Evolutionary conservation across 2,888 invertebrate species (phyloP), one percentile per base, ranked within the genome.

Genomic region (Ophion ellenae): DNA sequence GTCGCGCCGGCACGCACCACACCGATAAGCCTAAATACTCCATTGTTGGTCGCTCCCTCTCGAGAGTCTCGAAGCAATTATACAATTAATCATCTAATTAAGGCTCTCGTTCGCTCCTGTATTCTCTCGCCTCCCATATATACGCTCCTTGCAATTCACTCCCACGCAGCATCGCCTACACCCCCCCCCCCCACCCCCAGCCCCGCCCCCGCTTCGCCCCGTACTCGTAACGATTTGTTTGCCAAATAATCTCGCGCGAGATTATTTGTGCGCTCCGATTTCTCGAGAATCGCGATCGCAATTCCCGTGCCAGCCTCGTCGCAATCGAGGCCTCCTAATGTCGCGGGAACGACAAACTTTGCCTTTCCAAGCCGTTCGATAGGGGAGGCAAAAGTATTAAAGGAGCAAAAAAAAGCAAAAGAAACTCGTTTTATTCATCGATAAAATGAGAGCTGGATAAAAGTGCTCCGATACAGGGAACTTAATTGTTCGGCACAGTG

Each of bases 31-130:
- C 86, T 53, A 84, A 81, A 81, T 80, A 83, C 71, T 87, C 89
- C 86, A 88, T 90, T 90, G 90, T 90, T 90, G 83, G 81, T 71
- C 45, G 24, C 53, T 74, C 24, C 67, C 66, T 76, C 63, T 74
- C 84, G 85, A 81, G 85, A 69, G 80, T 71, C 82, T 85, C 86
- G 80, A 67, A 82, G 87, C 89, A 90, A 92, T 92, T 90, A 88
- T 88, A 91, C 92, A 90, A 93, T 92, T 92, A 93, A 92, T 92
- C 92, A 91, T 92, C 89, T 91, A 92, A 92, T 93, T 92, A 92
- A 75, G 89, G 89, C 90, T 90, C 73, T 90, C 87, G 89, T 86
- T 89, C 89, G 84, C 82, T 87, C 84, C 79, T 81, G 74, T 66
- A 66, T 61, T 79, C 20, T 77, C 66, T 71, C 61, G 69, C 71